Evolutionary conservation across 2,888 invertebrate species (phyloP).

Genomic region (Schizaphis graminum): DNA sequence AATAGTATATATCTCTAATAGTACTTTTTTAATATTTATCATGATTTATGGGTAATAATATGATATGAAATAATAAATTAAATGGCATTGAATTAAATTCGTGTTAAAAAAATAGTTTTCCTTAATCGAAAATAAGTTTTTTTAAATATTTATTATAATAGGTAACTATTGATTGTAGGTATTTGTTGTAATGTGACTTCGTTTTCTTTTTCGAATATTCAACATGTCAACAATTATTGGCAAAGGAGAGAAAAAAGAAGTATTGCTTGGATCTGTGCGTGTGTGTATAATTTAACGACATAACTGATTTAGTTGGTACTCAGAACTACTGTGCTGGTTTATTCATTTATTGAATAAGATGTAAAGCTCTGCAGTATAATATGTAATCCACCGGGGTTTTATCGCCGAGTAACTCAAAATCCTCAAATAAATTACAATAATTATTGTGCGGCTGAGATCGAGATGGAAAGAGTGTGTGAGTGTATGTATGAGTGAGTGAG

Average conservation of each 20-base stretch:
- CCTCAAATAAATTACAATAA: constrained; percentile 57
- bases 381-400: constrained; percentile 52
- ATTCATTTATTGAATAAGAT: constrained; percentile 24
- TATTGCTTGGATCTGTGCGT: neutral
- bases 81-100: neutral
- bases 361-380: constrained; percentile 22
- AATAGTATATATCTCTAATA: no score
- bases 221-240: neutral
- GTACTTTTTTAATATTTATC: no score
- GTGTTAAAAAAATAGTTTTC: neutral
- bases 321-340: neutral
- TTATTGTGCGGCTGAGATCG: constrained; percentile 1
- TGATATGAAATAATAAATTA: no score
- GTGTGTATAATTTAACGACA: neutral
- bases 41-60: no score
- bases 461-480: neutral
- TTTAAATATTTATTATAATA: neutral
- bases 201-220: neutral
- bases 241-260: neutral
- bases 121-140: neutral
- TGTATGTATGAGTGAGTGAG: neutral
- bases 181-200: neutral
- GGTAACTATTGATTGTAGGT: neutral
- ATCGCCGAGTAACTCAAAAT: constrained; percentile 41
- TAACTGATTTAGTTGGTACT: neutral